These are phyloP conservation scores for Antechinus stuartii DNA, from an alignment of 2,113 vertebrate species.

Conservation along the genomic window DNA sequence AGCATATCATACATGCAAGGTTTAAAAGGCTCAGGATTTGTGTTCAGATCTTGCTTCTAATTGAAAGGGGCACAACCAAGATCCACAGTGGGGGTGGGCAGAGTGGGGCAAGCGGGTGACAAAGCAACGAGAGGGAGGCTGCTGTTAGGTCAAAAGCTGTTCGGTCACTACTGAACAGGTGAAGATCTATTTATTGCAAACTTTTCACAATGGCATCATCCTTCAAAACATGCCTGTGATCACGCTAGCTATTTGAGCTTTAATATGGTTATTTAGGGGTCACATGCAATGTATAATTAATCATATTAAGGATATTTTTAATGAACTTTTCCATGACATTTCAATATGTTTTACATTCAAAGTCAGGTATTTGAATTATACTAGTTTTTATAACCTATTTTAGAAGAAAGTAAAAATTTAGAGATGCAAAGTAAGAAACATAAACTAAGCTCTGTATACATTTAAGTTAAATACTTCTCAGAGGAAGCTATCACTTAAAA, in stretches of 20 bases:
- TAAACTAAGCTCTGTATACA: too few species aligned
- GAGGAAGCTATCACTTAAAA: too few species aligned
- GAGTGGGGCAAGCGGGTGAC: too few species aligned
- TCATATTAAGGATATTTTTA: background rate
- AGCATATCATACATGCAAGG: background rate
- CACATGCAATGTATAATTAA: background rate
- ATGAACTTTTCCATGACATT: background rate
- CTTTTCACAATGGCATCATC: background rate
- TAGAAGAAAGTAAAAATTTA: constrained; percentile 69
- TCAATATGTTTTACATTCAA: background rate
- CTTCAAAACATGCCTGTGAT: background rate
- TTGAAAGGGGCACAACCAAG: too few species aligned
- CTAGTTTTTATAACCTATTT: constrained; percentile 29
- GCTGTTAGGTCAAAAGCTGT: too few species aligned
- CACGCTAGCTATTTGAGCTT: background rate
- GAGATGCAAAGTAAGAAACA: background rate
- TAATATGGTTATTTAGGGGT: background rate
- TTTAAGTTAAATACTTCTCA: too few species aligned
- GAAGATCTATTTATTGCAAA: too few species aligned
- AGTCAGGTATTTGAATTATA: background rate
- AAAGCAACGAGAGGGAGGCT: too few species aligned
- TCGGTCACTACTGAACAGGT: too few species aligned
- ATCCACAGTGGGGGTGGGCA: too few species aligned
- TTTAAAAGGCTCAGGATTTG: background rate
- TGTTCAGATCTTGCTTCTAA: background rate